phyloP scores from a whole-genome alignment of 2,888 invertebrate species.

The Laspeyria flexula region DNA sequence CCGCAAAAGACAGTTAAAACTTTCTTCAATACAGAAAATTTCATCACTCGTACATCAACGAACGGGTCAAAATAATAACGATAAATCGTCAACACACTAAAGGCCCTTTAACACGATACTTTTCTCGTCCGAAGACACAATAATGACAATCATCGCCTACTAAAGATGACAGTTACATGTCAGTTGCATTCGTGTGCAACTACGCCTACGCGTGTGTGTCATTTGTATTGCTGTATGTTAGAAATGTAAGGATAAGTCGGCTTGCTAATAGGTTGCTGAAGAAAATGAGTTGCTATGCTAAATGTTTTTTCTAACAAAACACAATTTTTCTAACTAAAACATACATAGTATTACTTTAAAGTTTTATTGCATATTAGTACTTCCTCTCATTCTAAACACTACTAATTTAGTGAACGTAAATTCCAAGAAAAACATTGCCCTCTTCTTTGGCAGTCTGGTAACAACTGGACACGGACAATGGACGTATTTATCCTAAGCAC shows the following conservation, averaged over 20 bases:
- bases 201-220: conserved; percentile 48
- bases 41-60: not conserved
- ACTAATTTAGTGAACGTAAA: too few relatives aligned
- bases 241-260: conserved; percentile 5
- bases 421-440: too few relatives aligned
- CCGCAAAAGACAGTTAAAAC: not conserved
- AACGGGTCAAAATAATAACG: conserved; percentile 27
- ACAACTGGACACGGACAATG: too few relatives aligned
- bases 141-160: conserved; percentile 52
- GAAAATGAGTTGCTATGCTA: too few relatives aligned
- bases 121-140: conserved; percentile 40
- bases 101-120: conserved; percentile 26
- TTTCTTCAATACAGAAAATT: not conserved
- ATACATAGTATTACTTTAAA: too few relatives aligned
- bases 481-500: too few relatives aligned
- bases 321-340: too few relatives aligned
- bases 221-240: conserved; percentile 11
- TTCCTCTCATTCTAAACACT: too few relatives aligned
- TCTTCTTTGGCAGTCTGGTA: too few relatives aligned
- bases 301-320: too few relatives aligned
- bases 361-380: too few relatives aligned
- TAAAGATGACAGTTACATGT: conserved; percentile 47
- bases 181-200: conserved; percentile 52
- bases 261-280: not conserved
- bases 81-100: conserved; percentile 27